Base-by-base conservation (phyloP, 2,797 vertebrate species). In the Botia almorhae region DNA sequence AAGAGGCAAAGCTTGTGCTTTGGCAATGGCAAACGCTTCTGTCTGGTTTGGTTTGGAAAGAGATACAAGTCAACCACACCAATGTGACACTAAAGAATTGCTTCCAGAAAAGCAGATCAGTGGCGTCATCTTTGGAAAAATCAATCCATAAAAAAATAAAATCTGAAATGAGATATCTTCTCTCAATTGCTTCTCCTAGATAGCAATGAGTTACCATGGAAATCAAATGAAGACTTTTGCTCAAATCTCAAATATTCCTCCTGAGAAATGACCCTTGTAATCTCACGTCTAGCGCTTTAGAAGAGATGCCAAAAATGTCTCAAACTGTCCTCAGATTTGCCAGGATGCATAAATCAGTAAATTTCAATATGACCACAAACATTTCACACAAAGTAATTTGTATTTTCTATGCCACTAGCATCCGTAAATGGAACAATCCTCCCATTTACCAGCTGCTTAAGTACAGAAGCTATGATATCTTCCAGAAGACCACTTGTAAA, bases 1-100 rank as follows among this genome's bases (percentile, higher is more conserved):
- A 83, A 67, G 72, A 74, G 65, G 64, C 56, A n/a, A 17, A 26
- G 48, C 26, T 74, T 81, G 26, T 29, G 21, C 17, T 61, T 65
- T 53, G 60, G 50, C 23, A 55, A 63, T 56, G 23, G 23, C 11
- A 65, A 73, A 73, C 26, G 51, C 65, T 67, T 61, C 50, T 73
- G 58, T 64, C 51, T n/a, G 69, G 33, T 58, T 80, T 46, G 19
- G 19, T 64, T 80, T 74, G 67, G 58, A 43, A 33, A 65, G 10
- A 76, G 55, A 48, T 63, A 58, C 43, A 63, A 70, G 60, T 33
- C n/a, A 3, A 71, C 50, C 53, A 29, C 17, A 53, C 63, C 50
- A 76, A 55, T 26, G 19, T 53, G 76, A 79, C 26, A 48, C 11
- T 13, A 17, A 71, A 33, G 21, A 17, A 4, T 46, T 14, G 63